Percentiles rank a stretch among this genome's conserved stretches.
These are phyloP conservation scores for Scaptomyza tumidula DNA, from an alignment of 2,888 invertebrate species.

Conservation along the genomic window DNA sequence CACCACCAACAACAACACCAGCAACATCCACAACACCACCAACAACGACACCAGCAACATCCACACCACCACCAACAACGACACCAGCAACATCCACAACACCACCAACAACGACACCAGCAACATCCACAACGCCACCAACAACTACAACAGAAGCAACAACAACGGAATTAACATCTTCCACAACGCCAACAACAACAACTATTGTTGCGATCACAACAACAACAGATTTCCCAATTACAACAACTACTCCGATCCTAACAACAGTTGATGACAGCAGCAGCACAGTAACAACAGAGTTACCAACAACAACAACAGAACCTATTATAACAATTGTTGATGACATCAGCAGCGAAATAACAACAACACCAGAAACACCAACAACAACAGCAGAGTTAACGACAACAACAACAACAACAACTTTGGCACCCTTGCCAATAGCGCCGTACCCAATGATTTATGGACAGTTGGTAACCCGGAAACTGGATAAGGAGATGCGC, in stretches of 20 bases:
- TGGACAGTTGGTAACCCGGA: conserved; percentile 20
- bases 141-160: background rate
- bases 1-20: background rate
- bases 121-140: conserved; percentile 33
- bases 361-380: background rate
- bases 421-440: conserved; percentile 38
- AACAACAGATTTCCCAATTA: conserved; percentile 9
- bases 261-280: too few species aligned
- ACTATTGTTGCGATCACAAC: conserved; percentile 28
- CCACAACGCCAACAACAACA: conserved; percentile 26
- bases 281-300: too few species aligned
- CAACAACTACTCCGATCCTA: background rate
- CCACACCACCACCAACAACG: conserved; percentile 6
- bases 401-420: conserved; percentile 20
- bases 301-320: conserved; percentile 1
- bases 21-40: background rate
- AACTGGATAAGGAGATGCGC: conserved; percentile 19
- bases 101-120: background rate
- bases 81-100: background rate
- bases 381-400: too few species aligned
- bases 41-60: background rate
- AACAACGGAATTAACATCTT: too few species aligned
- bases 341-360: background rate
- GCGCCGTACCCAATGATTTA: conserved; percentile 56
- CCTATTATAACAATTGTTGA: too few species aligned